Evolutionary conservation across 35 echinoderm and acorn worm genomes (phyloP).

Genomic region (Diadema setosum): DNA sequence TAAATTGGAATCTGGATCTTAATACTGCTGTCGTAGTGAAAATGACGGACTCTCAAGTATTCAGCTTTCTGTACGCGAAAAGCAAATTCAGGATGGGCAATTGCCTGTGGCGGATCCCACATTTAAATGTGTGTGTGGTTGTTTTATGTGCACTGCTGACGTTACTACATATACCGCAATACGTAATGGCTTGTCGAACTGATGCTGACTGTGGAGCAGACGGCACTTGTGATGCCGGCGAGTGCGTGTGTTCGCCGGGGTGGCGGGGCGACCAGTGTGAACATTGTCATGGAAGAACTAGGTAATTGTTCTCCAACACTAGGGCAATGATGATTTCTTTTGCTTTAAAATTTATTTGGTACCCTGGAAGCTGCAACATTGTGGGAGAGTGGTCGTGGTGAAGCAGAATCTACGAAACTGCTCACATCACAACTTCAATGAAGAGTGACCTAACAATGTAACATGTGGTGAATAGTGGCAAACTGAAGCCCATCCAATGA

Average conservation of each 20-base stretch:
- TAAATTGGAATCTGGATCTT: too few relatives aligned
- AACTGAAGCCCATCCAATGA: too few relatives aligned
- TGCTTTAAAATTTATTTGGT: too few relatives aligned
- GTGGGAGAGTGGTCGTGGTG: too few relatives aligned
- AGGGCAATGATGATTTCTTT: too few relatives aligned
- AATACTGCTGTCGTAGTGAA: too few relatives aligned
- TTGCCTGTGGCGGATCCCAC: neutral
- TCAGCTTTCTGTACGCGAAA: neutral
- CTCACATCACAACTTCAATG: too few relatives aligned
- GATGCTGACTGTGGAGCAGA: neutral
- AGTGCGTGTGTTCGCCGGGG: neutral
- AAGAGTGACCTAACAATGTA: too few relatives aligned
- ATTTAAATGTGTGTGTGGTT: constrained; percentile 4
- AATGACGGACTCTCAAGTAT: constrained; percentile 3
- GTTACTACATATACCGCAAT: neutral
- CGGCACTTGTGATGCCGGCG: neutral
- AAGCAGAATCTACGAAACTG: too few relatives aligned
- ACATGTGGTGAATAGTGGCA: too few relatives aligned
- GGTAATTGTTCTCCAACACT: neutral
- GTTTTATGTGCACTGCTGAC: constrained; percentile 4
- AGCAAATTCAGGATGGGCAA: neutral
- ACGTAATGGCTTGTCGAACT: neutral
- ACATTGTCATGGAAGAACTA: neutral
- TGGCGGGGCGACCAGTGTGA: neutral
- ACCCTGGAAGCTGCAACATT: too few relatives aligned